phyloP scores from a whole-genome alignment of 2,888 invertebrate species.

The Apotomis capreana region DNA sequence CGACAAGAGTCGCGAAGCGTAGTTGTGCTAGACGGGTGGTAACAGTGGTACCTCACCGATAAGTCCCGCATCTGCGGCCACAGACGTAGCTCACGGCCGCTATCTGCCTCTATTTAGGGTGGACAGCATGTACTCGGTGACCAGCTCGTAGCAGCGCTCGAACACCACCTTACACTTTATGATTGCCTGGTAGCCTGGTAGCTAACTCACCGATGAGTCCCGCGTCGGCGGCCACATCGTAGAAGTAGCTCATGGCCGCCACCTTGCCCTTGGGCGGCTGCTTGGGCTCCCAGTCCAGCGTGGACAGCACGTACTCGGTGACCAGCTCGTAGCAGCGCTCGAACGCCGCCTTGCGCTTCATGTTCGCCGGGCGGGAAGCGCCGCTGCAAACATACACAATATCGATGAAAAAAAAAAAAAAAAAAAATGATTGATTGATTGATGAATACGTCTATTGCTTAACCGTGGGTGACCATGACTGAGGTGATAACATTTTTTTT shows the following conservation, averaged over 20 bases:
- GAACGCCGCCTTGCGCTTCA: conserved; percentile 61
- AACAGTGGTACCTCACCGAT: conserved; percentile 79
- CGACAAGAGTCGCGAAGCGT: too few species aligned
- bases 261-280: conserved; percentile 85
- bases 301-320: conserved; percentile 67
- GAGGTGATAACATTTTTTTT: too few species aligned
- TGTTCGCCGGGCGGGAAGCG: conserved; percentile 49
- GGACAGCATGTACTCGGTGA: conserved; percentile 62
- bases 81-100: conserved; percentile 95
- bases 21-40: too few species aligned
- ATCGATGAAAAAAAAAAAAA: too few species aligned
- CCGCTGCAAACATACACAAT: conserved; percentile 56
- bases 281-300: conserved; percentile 82
- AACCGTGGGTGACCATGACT: too few species aligned
- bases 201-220: conserved; percentile 86
- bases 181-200: neutral
- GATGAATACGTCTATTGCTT: neutral
- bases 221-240: conserved; percentile 94
- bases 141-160: conserved; percentile 40
- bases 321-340: conserved; percentile 60
- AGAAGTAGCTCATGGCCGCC: conserved; percentile 96
- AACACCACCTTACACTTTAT: neutral
- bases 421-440: too few species aligned
- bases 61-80: conserved; percentile 93
- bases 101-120: conserved; percentile 39